Evolutionary conservation across 2,113 vertebrate species (phyloP), one percentile per base, ranked within the genome.

Genomic region (Pseudorasbora parva): DNA sequence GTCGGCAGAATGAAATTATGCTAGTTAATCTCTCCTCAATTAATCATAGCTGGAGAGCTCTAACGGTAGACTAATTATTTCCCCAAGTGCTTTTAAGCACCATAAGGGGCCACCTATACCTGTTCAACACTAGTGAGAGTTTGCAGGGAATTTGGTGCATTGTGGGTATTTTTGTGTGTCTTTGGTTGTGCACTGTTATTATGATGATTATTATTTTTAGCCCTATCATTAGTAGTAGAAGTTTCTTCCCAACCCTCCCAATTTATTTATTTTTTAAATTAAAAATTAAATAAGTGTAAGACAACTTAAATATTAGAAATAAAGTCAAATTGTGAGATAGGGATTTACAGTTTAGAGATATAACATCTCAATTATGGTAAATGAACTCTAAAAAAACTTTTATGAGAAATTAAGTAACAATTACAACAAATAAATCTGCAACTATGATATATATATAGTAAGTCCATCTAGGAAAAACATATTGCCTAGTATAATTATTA

Each of bases 1-100:
- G 89, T 91, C 92, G 89, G 87, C 90, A 88, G 90, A 92, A 93
- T 93, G 89, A 93, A 93, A 94, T 92, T 91, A 93, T 93, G 92
- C 91, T 88, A 89, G 92, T 93, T 94, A 94, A 94, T 94, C 91
- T 91, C 88, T 87, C 86, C 87, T 88, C 91, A 92, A 92, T 93
- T 93, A 93, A 93, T 94, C 93, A 93, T 88, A 88, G 86, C 87
- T 89, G 84, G 92, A 91, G 89, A 90, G 85, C 87, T 88, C 86
- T 72, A 80, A 77, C 87, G 88, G 85, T 91, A 90, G 90, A 89
- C 91, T 92, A 90, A 92, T 93, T 91, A 92, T 90, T 87, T 87
- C 69, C 81, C 85, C 78, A 37, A 86, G 87, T 76, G 74, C 81
- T 86, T 74, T 72, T 86, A 62, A 60, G 77, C 51, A 77, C 80